Evolutionary conservation across 2,113 vertebrate genomes (phyloP).

Genomic region (Tinamus guttatus): DNA sequence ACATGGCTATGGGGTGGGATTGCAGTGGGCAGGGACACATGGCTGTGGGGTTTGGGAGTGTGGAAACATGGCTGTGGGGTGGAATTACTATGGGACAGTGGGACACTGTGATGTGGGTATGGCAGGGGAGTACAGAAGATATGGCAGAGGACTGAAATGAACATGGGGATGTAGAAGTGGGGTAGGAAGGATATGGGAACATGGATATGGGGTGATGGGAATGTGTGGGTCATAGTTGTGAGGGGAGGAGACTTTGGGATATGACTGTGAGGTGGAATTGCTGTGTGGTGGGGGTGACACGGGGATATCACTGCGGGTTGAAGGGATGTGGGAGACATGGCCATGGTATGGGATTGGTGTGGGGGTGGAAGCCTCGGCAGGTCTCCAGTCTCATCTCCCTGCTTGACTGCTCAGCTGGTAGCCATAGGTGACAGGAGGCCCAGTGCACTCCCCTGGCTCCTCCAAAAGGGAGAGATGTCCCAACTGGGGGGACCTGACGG

Average conservation of each 20-base stretch:
- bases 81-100: neutral
- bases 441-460: neutral
- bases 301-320: neutral
- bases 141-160: neutral
- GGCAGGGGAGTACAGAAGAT: too few species aligned
- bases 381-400: neutral
- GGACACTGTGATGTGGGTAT: neutral
- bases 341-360: neutral
- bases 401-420: neutral
- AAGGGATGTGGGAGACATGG: neutral
- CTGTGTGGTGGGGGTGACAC: too few species aligned
- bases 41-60: neutral
- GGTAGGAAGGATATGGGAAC: neutral
- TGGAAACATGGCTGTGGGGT: neutral
- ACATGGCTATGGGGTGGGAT: neutral
- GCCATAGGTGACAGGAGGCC: neutral
- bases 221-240: neutral
- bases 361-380: neutral
- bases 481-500: neutral
- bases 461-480: neutral
- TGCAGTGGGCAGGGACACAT: neutral
- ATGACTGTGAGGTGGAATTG: neutral
- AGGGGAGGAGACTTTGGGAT: neutral
- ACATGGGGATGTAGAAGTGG: neutral
- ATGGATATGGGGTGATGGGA: neutral